These are phyloP conservation scores for Chrysemys picta DNA, from an alignment of 2,113 vertebrate genomes.

Conservation along the genomic window DNA sequence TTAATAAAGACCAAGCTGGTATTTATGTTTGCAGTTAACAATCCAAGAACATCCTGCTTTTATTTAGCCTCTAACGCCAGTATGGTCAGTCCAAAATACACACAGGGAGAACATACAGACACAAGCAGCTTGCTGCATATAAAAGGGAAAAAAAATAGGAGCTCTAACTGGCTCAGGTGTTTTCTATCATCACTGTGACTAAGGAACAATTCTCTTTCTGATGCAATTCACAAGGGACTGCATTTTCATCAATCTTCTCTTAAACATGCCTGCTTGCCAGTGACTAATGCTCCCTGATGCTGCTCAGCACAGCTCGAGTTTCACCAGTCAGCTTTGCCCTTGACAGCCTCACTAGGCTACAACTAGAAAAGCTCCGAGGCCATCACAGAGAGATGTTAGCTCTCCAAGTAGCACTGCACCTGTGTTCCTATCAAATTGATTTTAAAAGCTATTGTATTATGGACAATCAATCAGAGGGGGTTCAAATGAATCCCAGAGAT, in stretches of 20 bases:
- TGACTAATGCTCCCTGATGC: slow-evolving; percentile 82
- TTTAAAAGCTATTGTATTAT: slow-evolving; percentile 22
- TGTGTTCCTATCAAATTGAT: slow-evolving; percentile 21
- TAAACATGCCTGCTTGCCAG: slow-evolving; percentile 74
- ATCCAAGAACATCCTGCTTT: slow-evolving; percentile 20
- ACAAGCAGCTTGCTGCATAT: slow-evolving; percentile 17
- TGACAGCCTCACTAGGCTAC: slow-evolving; percentile 71
- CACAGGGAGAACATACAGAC: not conserved
- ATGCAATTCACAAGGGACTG: slow-evolving; percentile 77
- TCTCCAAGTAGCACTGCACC: slow-evolving; percentile 4
- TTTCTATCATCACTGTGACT: slow-evolving; percentile 61
- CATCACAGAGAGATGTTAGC: slow-evolving; percentile 51
- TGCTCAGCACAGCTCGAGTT: slow-evolving; percentile 77
- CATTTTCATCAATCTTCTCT: slow-evolving; percentile 78
- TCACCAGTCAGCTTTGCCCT: slow-evolving; percentile 78
- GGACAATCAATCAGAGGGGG: not conserved
- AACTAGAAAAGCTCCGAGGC: slow-evolving; percentile 66
- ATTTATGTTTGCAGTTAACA: slow-evolving; percentile 58
- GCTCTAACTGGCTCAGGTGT: slow-evolving; percentile 62
- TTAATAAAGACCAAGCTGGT: slow-evolving; percentile 37
- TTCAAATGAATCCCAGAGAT: slow-evolving; percentile 1
- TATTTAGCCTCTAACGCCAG: not conserved
- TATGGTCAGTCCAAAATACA: not conserved
- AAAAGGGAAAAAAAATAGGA: slow-evolving; percentile 50
- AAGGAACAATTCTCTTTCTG: slow-evolving; percentile 67